Evolutionary conservation across 2,888 invertebrate genomes (phyloP), one percentile per base, ranked within the genome.

Genomic region (Callyntrura sp.): DNA sequence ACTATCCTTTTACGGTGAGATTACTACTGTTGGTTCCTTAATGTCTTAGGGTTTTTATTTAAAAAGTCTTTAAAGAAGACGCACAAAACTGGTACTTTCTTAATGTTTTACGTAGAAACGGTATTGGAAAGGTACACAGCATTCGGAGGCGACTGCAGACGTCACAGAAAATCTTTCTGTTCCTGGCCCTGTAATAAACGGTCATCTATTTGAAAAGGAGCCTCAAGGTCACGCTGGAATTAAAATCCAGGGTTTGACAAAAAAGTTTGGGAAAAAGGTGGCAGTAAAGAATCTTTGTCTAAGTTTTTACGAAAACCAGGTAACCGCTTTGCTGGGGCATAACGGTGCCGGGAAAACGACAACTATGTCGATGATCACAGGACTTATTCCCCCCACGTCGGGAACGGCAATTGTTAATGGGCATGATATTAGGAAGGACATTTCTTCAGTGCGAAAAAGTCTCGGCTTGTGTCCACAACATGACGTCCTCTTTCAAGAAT

Each of bases 391-490:
- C 51, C 96, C 97, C 0, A 96, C 97, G 0, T 95, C 95, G 4
- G 98, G 98, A 45, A 95, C 95, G 1, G 97, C 98, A 17, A 94
- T 94, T 76, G 96, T 98, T 81, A 96, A 97, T 94, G 97, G 96
- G 1, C 95, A 96, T 93, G 97, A 98, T 94, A 96, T 97, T 23
- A 95, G 95, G 91, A 95, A 95, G 0, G 95, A 97, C 90, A 96
- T 96, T 93, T 94, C 95, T 11, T 95, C 95, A 57, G 97, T 98
- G 90, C 95, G 97, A 51, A 95, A 96, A 90, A 96, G 96, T 91
- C 95, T 99, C 73, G 98, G 99, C 0, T 96, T 98, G 84, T 99
- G 99, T 94, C 98, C 99, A 0, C 98, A 99, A 94, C 97, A 88
- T 28, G 97, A 98, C 94, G 96, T 98, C 90, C 95, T 97, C 68